Evolutionary conservation across 2,113 vertebrate genomes (phyloP).

Genomic region (Desmodus rotundus): DNA sequence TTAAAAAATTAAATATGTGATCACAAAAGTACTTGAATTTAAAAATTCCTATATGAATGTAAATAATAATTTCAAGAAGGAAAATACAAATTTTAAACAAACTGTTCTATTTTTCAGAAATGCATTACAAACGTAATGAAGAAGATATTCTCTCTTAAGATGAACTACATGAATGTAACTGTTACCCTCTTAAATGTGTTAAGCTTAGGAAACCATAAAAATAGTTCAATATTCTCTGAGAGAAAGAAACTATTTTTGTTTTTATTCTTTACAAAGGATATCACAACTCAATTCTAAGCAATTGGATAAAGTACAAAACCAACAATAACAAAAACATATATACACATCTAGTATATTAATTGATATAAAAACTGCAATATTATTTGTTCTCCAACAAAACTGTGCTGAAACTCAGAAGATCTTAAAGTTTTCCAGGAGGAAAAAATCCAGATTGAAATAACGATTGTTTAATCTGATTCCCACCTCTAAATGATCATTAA

Average conservation of each 20-base stretch:
- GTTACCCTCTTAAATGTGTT: neutral
- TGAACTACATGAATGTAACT: neutral
- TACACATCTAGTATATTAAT: neutral
- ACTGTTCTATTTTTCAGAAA: neutral
- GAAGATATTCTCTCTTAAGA: neutral
- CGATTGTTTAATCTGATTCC: neutral
- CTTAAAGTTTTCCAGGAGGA: neutral
- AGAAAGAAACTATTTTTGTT: neutral
- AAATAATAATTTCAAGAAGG: neutral
- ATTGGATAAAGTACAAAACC: neutral
- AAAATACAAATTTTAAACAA: slow-evolving; percentile 26
- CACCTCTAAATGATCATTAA: neutral
- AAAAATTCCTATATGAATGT: neutral
- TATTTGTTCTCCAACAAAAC: neutral
- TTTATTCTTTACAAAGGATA: neutral
- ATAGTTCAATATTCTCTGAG: neutral
- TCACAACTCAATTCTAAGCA: slow-evolving; percentile 4
- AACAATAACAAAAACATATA: neutral
- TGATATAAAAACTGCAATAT: neutral
- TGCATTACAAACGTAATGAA: neutral
- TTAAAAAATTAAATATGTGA: neutral
- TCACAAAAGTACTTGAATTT: neutral
- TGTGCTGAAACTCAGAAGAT: neutral
- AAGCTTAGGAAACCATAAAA: neutral
- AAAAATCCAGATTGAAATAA: neutral